phyloP scores from a whole-genome alignment of 2,113 vertebrate species.

The Prinia subflava region DNA sequence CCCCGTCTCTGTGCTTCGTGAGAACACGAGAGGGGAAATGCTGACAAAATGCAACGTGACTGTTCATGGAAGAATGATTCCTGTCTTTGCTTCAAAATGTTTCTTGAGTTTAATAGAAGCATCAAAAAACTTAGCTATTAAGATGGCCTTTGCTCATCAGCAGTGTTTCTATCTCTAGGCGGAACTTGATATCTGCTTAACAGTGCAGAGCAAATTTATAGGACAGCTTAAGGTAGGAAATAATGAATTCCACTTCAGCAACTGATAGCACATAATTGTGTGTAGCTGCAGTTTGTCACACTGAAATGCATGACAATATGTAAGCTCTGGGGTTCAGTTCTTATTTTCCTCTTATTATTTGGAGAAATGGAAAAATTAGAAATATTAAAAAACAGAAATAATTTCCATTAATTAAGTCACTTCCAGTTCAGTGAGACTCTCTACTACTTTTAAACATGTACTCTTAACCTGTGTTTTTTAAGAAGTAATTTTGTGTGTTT shows the following conservation, averaged over 20 bases:
- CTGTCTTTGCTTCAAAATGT: not conserved
- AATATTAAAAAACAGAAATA: not conserved
- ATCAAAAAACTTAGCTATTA: not conserved
- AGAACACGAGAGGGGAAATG: not conserved
- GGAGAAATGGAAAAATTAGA: not conserved
- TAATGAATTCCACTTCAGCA: conserved; percentile 10
- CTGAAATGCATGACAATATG: not conserved
- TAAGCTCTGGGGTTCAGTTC: not conserved
- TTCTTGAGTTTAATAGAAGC: conserved; percentile 7
- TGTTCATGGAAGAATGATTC: not conserved
- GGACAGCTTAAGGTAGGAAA: conserved; percentile 46
- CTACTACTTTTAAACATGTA: not conserved
- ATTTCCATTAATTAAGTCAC: not conserved
- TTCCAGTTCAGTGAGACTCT: not conserved
- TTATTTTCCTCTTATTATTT: not conserved
- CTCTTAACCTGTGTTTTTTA: not conserved
- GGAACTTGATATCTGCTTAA: not conserved
- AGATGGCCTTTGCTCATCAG: not conserved
- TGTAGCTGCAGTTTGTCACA: not conserved
- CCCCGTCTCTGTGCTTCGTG: rapidly evolving
- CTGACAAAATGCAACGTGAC: not conserved
- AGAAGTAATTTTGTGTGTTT: not conserved
- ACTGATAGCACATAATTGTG: not conserved
- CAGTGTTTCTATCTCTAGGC: not conserved
- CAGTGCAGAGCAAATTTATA: conserved; percentile 32